Conservation (phyloP, 2,113 vertebrate genomes). For the Xiphias gladius region DNA sequence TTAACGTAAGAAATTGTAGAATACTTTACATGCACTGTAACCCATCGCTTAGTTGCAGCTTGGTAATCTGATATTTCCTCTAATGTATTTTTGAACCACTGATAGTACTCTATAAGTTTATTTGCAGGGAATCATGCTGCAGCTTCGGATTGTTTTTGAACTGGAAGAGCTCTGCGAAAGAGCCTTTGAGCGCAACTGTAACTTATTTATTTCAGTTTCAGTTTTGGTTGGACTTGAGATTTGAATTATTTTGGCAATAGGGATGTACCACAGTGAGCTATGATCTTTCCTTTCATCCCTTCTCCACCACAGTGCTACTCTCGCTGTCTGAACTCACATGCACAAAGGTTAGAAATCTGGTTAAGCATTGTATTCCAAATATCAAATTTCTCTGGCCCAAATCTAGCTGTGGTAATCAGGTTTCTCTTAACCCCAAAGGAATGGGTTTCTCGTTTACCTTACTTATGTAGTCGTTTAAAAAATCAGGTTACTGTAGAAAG, state of each 20-base stretch:
- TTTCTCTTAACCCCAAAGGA: conserved; percentile 9
- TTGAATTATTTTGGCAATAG: neutral
- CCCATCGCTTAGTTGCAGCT: neutral
- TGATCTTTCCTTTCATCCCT: neutral
- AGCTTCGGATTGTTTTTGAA: neutral
- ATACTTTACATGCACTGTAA: neutral
- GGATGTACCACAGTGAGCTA: neutral
- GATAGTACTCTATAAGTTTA: neutral
- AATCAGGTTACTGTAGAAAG: neutral
- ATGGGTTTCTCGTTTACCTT: neutral
- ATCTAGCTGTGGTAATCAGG: neutral
- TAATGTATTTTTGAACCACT: neutral
- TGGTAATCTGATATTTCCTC: neutral
- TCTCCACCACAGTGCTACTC: neutral
- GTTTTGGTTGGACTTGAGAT: neutral
- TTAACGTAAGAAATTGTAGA: neutral
- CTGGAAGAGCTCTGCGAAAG: neutral
- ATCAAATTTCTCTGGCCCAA: neutral
- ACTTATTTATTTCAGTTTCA: neutral
- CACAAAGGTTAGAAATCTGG: neutral
- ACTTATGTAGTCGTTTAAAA: neutral
- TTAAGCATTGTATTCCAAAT: neutral
- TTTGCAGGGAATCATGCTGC: neutral
- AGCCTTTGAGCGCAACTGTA: neutral
- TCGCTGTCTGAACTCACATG: neutral